Evolutionary conservation across 2,113 vertebrate species (phyloP).

Genomic region (Phyllostomus hastatus): DNA sequence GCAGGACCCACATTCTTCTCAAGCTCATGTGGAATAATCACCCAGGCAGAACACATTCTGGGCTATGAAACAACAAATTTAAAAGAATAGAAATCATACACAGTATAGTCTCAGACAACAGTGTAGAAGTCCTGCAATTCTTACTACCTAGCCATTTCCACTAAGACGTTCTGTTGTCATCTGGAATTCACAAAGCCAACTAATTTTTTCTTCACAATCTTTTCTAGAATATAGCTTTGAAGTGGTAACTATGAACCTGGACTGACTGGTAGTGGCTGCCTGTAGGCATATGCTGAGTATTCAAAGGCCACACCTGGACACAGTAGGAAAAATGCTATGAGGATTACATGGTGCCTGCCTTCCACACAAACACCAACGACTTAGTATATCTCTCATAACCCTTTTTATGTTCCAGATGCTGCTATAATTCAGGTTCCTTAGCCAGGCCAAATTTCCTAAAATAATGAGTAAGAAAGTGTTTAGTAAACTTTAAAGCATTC

Average conservation of each 20-base stretch:
- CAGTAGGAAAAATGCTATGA: neutral
- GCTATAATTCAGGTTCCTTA: neutral
- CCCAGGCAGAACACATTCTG: neutral
- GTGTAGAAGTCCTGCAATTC: neutral
- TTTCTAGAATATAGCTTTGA: slow-evolving; percentile 3
- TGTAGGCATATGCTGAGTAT: neutral
- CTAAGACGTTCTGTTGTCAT: neutral
- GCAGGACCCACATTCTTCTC: neutral
- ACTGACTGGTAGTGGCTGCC: neutral
- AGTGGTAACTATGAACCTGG: neutral
- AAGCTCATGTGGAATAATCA: neutral
- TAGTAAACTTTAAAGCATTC: neutral
- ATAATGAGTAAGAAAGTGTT: neutral
- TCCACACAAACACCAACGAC: neutral
- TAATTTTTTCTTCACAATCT: neutral
- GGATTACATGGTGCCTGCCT: neutral
- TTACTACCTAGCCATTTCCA: neutral
- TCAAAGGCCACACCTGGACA: neutral
- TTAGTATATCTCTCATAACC: neutral
- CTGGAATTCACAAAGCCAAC: neutral
- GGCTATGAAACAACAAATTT: neutral
- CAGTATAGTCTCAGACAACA: neutral
- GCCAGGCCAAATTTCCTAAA: neutral
- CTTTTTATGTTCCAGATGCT: neutral
- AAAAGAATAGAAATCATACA: neutral